Evolutionary conservation across 2,113 vertebrate genomes (phyloP), one percentile per base, ranked within the genome.

Genomic region (Osmerus mordax): DNA sequence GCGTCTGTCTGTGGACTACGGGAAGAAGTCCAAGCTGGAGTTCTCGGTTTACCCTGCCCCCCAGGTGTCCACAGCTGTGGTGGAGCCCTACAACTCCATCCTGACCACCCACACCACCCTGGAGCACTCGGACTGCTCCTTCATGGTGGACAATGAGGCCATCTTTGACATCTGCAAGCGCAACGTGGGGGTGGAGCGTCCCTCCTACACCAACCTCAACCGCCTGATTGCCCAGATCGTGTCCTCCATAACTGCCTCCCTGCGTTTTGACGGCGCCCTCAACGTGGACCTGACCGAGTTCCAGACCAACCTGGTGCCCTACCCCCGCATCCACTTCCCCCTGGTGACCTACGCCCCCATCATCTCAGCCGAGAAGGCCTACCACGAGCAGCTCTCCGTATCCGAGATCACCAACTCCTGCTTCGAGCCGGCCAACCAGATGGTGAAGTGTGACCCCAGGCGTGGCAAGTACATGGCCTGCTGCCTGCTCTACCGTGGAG

Each of bases 251-350:
- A 94, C 92, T 0, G 93, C 93, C 0, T 94, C 93, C 0, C 77
- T 94, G 16, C 71, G 93, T 18, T 94, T 94, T 4, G 92, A 94
- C 0, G 93, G 93, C 14, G 94, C 93, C 21, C 87, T 94, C 53
- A 94, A 94, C 0, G 92, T 94, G 0, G 93, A 94, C 66, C 89
- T 94, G 71, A 94, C 92, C 0, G 93, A 94, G 66, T 94, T 94
- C 87, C 93, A 94, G 87, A 86, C 83, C 83, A 84, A 85, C 74
- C 77, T 85, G 72, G 83, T 85, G 70, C 55, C 55, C 55, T 56
- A 56, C 55, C 55, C 55, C 16, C 55, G 55, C 55, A 56, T 56
- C 55, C 55, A 56, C 55, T 56, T 56, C 55, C 55, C 55, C n/a
- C 16, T 56, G 55, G 55, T 56, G 15, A 56, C 55, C 15, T 56